Evolutionary conservation across 2,888 invertebrate genomes (phyloP).

Genomic region (Tridacna gigas): DNA sequence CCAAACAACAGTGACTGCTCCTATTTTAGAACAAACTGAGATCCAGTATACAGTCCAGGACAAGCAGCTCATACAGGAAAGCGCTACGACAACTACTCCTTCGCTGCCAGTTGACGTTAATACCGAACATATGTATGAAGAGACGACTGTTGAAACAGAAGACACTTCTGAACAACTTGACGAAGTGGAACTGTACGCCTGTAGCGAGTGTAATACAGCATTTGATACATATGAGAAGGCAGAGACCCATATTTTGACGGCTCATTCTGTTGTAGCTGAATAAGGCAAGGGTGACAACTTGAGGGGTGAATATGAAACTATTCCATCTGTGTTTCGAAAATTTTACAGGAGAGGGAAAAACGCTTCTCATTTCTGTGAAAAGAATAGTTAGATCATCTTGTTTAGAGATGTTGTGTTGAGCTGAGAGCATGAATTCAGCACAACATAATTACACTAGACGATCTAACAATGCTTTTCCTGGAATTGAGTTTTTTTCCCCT

Average conservation of each 20-base stretch:
- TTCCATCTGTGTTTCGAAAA: too few relatives aligned
- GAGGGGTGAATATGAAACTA: too few relatives aligned
- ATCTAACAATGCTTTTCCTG: too few relatives aligned
- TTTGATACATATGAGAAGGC: conserved; percentile 66
- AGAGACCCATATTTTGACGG: conserved; percentile 67
- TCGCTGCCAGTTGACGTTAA: neutral
- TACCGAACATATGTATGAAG: neutral
- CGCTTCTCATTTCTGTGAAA: too few relatives aligned
- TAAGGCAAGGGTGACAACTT: too few relatives aligned
- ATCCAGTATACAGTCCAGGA: neutral
- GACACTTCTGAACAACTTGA: neutral
- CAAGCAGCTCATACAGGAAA: neutral
- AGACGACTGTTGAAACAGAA: neutral
- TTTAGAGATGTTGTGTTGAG: too few relatives aligned
- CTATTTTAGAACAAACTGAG: neutral
- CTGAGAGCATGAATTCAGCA: too few relatives aligned
- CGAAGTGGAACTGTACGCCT: conserved; percentile 64
- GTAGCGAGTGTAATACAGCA: conserved; percentile 72
- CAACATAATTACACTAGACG: too few relatives aligned
- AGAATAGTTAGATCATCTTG: too few relatives aligned
- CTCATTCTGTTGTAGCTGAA: conserved; percentile 39
- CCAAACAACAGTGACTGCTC: neutral
- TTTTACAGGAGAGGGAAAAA: too few relatives aligned
- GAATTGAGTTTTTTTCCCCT: too few relatives aligned
- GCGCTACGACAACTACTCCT: neutral